Evolutionary conservation across 2,113 vertebrate species (phyloP).

Genomic region (Promerops cafer): DNA sequence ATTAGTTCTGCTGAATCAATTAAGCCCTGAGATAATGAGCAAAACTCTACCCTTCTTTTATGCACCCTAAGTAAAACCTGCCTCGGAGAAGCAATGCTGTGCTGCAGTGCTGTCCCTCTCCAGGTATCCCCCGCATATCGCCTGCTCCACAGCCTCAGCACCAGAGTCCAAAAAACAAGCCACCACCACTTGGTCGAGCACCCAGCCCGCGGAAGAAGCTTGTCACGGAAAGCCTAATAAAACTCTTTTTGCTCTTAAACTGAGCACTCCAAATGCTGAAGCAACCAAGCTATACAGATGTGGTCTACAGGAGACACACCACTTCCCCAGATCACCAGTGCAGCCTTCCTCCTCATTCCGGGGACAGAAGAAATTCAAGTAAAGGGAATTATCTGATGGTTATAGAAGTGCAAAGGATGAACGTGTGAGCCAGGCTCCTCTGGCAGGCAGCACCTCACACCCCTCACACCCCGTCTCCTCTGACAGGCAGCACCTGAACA

Average conservation of each 20-base stretch:
- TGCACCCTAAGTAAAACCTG: not conserved
- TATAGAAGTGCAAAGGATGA: not conserved
- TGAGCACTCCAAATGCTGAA: not conserved
- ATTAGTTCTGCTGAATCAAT: constrained; percentile 29
- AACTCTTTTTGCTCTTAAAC: not conserved
- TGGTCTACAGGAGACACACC: not conserved
- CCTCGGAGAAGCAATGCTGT: not conserved
- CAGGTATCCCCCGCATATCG: accelerated
- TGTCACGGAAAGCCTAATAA: not conserved
- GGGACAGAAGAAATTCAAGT: not conserved
- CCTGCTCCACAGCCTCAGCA: not conserved
- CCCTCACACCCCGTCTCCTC: not conserved
- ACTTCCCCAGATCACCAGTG: not conserved
- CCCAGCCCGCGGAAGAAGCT: accelerated
- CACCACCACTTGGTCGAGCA: accelerated
- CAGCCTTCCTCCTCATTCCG: not conserved
- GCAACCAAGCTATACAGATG: accelerated
- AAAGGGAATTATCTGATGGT: not conserved
- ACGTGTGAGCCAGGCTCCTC: not conserved
- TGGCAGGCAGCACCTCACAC: accelerated
- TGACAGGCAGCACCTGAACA: too few species aligned
- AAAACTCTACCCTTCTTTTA: not conserved
- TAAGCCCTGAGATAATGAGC: not conserved
- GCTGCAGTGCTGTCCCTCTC: not conserved
- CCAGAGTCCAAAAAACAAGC: not conserved